Conservation (phyloP, 2,113 vertebrate species). For the Paracanthobrama guichenoti region DNA sequence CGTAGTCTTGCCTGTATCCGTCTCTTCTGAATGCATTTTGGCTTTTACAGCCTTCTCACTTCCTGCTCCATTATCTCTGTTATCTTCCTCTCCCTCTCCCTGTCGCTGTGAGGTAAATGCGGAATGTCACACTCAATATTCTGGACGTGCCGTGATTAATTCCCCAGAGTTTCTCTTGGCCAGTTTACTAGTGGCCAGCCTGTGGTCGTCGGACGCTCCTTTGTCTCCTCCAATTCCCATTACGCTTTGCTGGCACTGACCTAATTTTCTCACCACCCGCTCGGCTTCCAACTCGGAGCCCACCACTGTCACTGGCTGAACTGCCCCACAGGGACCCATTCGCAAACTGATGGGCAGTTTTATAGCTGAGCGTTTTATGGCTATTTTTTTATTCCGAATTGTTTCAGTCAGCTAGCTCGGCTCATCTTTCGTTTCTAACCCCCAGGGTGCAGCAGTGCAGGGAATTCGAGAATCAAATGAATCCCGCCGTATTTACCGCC, state of each 20-base stretch:
- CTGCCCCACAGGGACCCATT: conserved; percentile 60
- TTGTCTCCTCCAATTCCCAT: conserved; percentile 63
- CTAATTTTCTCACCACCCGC: conserved; percentile 62
- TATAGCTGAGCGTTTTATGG: conserved; percentile 63
- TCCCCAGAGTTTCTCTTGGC: conserved; percentile 68
- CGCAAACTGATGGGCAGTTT: conserved; percentile 64
- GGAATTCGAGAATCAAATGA: conserved; percentile 58
- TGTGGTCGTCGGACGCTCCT: conserved; percentile 67
- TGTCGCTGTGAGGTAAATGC: conserved; percentile 56
- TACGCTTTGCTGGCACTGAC: conserved; percentile 65
- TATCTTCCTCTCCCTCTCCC: conserved; percentile 39
- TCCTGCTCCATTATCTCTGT: conserved; percentile 43
- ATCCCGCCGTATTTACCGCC: conserved; percentile 60
- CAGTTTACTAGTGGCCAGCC: conserved; percentile 70
- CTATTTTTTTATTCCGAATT: conserved; percentile 55
- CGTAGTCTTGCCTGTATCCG: conserved; percentile 23
- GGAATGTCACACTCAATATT: conserved; percentile 74
- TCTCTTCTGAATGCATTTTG: conserved; percentile 37
- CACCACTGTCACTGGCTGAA: conserved; percentile 35
- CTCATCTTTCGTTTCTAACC: conserved; percentile 67
- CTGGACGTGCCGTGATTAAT: conserved; percentile 59
- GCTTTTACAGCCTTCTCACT: conserved; percentile 39
- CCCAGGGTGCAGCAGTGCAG: conserved; percentile 55
- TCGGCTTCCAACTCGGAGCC: conserved; percentile 34
- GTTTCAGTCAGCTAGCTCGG: conserved; percentile 55